Evolutionary conservation across 2,888 invertebrate species (phyloP), one percentile per base, ranked within the genome.

Genomic region (Drosophila limbata): DNA sequence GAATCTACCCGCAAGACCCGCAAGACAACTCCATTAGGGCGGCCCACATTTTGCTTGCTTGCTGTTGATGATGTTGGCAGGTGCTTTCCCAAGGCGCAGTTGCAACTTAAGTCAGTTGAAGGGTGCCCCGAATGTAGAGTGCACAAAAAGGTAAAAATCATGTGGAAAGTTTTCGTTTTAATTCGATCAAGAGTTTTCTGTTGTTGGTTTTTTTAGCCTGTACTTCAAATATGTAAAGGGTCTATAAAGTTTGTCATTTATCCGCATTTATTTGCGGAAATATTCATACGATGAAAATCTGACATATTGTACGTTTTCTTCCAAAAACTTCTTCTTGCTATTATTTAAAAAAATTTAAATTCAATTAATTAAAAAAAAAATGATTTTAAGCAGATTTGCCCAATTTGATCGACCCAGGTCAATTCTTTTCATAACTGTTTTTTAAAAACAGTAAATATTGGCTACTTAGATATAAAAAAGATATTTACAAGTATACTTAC

Each of bases 21-120:
- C 72, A 53, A 81, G 68, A 84, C 88, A 77, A 80, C 86, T 85
- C 78, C 88, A 88, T 88, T 86, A 88, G 88, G 82, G 73, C 86
- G 71, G 79, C 79, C 86, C 84, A 86, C 76, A 81, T 83, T 79
- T 77, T 45, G 77, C 45, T 31, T n/a, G 77, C 48, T 31, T n/a
- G 57, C 53, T 59, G 59, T 15, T 42, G 57, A 48, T 50, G 55
- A 51, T 45, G 48, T 40, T 63, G 85, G 83, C 84, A 84, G 84
- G 84, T 84, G 88, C 65, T 69, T 81, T 69, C 47, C 59, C 73
- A 47, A 71, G 72, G 60, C 69, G 63, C 76, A 53, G 71, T 67
- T 71, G 48, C 60, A 74, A 48, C 44, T 52, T 68, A 25, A 51
- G 62, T 50, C 56, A 37, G 51, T 13, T 39, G 44, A 69, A 71